Base-by-base conservation (phyloP, 2,888 invertebrate genomes). In the Tenthredo notha region DNA sequence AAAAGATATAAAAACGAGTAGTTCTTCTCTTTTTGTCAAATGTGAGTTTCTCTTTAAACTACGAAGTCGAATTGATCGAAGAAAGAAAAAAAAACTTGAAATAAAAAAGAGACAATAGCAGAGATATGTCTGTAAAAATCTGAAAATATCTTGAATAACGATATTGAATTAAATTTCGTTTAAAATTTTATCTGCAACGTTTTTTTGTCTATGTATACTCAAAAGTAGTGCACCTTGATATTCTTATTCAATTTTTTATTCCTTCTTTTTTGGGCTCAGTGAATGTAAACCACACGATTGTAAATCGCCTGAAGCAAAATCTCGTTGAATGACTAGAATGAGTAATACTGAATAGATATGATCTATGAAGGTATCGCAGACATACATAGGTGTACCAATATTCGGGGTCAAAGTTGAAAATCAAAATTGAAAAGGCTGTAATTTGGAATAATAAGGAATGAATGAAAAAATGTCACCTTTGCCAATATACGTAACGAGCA, bases 181-280 rank as follows among this genome's bases (percentile, higher is more conserved):
- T 7, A 10, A 21, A 61, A 33, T 50, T 33, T 29, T 29, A n/a
- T 58, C 58, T n/a, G 37, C 58, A 29, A 2, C 12, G 47, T 15
- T 37, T 15, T 12, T 80, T 47, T 40, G 61, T 54, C 58, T 18
- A 58, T 40, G 3, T 40, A 33, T 21, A 29, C 80, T 80, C 58
- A 61, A 80, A 61, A 80, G 80, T 80, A 80, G 80, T 80, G 61
- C 61, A 5, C 80, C 80, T 61, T 80, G 80, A 80, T 61, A 61
- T 58, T 25, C 40, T 74, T 47, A 15, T 21, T 74, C 40, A 10
- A 21, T 15, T 74, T 21, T 21, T 18, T 25, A 25, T 47, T 43
- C 15, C 40, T 40, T 61, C 33, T 80, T 80, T 80, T 80, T 61
- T 21, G 40, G 40, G 61, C 58, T 21, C 25, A 61, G 80, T 80